Evolutionary conservation across 2,888 invertebrate genomes (phyloP).

Genomic region (Stenurella melanura): DNA sequence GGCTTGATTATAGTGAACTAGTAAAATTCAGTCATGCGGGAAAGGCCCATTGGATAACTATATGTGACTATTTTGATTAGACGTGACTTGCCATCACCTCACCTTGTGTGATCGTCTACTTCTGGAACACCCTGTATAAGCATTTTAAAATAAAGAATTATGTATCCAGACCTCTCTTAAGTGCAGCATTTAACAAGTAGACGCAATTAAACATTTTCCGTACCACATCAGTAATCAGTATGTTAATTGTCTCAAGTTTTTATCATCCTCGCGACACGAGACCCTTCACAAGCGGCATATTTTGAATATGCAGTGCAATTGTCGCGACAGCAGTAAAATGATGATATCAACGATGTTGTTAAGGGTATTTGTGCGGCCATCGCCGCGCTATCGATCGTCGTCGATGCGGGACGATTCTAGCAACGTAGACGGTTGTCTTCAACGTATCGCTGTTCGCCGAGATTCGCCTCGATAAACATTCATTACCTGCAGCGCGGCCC

Average conservation of each 20-base stretch:
- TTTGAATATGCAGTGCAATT: slow-evolving; percentile 16
- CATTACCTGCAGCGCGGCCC: slow-evolving; percentile 69
- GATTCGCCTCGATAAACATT: slow-evolving; percentile 72
- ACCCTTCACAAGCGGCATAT: not conserved
- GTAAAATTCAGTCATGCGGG: too few relatives aligned
- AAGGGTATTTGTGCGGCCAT: slow-evolving; percentile 38
- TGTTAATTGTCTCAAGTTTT: not conserved
- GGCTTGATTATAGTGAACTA: too few relatives aligned
- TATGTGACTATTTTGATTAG: too few relatives aligned
- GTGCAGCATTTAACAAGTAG: not conserved
- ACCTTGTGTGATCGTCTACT: too few relatives aligned
- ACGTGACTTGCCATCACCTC: too few relatives aligned
- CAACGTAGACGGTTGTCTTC: slow-evolving; percentile 51
- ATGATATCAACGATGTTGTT: slow-evolving; percentile 17
- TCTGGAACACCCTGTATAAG: too few relatives aligned
- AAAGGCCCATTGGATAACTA: too few relatives aligned
- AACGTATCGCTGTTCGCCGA: slow-evolving; percentile 63
- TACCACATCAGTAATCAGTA: too few relatives aligned
- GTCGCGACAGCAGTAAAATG: slow-evolving; percentile 6
- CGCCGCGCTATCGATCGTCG: slow-evolving; percentile 40
- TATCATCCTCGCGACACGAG: not conserved
- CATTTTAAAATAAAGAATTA: too few relatives aligned
- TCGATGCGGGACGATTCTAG: slow-evolving; percentile 35
- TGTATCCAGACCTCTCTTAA: too few relatives aligned
- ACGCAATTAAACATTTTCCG: not conserved